These are phyloP conservation scores for Rhaphigaster nebulosa DNA, from an alignment of 2,888 invertebrate species.

Conservation along the genomic window DNA sequence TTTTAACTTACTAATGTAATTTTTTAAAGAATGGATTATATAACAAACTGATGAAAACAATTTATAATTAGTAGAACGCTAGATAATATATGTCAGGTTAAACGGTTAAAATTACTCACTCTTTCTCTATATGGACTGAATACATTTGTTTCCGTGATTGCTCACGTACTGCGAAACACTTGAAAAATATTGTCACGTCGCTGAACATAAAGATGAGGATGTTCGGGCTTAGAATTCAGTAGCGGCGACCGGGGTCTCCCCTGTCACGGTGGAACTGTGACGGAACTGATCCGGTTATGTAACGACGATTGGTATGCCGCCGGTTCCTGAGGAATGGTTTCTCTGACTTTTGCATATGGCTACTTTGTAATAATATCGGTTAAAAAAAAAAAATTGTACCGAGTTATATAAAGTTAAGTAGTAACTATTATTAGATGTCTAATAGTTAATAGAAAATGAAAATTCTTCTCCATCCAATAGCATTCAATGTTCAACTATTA, in stretches of 20 bases:
- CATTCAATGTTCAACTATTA: neutral
- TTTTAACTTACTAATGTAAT: no score
- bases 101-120: neutral
- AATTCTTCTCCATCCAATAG: neutral
- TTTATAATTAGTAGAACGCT: neutral
- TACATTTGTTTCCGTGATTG: neutral
- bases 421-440: neutral
- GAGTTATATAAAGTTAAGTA: neutral
- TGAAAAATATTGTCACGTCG: neutral
- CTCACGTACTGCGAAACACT: neutral
- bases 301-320: neutral
- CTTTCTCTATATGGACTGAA: neutral
- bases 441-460: neutral
- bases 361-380: neutral
- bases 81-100: neutral
- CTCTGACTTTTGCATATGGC: neutral
- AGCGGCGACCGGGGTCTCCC: neutral
- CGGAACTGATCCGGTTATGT: slow-evolving; percentile 29
- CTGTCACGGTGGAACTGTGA: slow-evolving; percentile 26
- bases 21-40: no score
- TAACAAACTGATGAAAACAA: no score
- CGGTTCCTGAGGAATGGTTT: neutral
- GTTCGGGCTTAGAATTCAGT: neutral
- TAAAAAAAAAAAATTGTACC: neutral
- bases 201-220: neutral